Evolutionary conservation across 2,888 invertebrate genomes (phyloP).

Genomic region (Lissonota sp.): DNA sequence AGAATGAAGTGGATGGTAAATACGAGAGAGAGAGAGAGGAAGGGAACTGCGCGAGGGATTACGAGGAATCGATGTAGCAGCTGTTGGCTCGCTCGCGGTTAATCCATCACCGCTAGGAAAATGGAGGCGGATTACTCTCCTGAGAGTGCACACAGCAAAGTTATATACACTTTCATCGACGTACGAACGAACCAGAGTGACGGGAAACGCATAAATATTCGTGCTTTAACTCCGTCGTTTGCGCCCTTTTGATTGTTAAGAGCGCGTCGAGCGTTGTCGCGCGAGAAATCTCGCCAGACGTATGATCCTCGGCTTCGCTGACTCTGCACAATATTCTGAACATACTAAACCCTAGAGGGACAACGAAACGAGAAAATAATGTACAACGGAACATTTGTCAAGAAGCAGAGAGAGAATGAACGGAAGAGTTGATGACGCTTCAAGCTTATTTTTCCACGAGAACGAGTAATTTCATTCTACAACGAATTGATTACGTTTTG

Average conservation of each 20-base stretch:
- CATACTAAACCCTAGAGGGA: conserved; percentile 4
- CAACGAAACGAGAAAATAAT: conserved; percentile 55
- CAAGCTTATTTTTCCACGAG: no score
- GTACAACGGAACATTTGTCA: conserved; percentile 44
- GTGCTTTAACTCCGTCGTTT: background rate
- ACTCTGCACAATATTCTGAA: conserved; percentile 24
- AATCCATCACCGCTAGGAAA: conserved; percentile 61
- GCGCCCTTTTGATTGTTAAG: background rate
- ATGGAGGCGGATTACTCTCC: conserved; percentile 36
- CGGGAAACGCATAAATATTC: no score
- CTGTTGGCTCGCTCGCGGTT: conserved; percentile 63
- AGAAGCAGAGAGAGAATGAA: conserved; percentile 8
- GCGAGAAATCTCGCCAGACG: background rate
- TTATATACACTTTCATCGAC: background rate
- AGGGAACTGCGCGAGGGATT: conserved; percentile 38
- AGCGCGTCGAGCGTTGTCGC: background rate
- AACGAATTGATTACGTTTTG: no score
- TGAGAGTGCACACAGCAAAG: conserved; percentile 37
- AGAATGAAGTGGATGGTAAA: conserved; percentile 11
- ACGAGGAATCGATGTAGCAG: conserved; percentile 66
- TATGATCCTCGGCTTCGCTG: conserved; percentile 24
- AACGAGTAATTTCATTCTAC: no score
- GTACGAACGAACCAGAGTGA: no score
- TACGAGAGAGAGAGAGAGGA: conserved; percentile 13
- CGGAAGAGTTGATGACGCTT: background rate